Base-by-base conservation (phyloP, 2,888 invertebrate species). In the Sabellastarte sp. region DNA sequence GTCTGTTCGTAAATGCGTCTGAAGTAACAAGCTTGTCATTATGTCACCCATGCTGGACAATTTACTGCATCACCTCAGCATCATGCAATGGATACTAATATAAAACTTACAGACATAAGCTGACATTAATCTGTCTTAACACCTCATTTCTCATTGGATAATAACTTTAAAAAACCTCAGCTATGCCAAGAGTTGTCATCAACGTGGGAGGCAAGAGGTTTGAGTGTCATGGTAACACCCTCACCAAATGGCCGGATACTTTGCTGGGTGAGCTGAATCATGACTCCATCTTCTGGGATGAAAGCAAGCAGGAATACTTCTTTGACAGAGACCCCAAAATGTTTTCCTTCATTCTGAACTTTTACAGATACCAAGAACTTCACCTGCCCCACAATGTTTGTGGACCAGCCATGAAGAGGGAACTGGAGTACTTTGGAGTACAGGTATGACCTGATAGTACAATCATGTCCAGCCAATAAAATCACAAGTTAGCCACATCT, bases 351-450 rank as follows among this genome's bases (percentile, higher is more conserved):
- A 63, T 74, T 20, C 63, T 74, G 50, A 70, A 73, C 60, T 56
- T 72, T 24, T 74, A 74, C 61, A 60, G 74, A 33, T 61, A 57
- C 2, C 69, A 68, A 30, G 65, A 67, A 28, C 63, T 76, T 2
- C 76, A 76, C 55, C 29, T 76, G 4, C 74, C 76, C 0, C 66
- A 68, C 5, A 69, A 70, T 55, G 64, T 72, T 31, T 76, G 76
- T 57, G 71, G 73, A 3, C 64, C 67, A 0, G 60, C 69, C 10
- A 65, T 74, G 4, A 58, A 66, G 50, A 63, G 66, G n/a, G 76
- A 76, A 59, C 61, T 76, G 57, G 69, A 70, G 53, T 76, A 65
- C 59, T 76, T 74, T 74, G 70, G 69, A 50, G 68, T 76, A 41
- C 41, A 41, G 41, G 41, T 41, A 20, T 15, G 41, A n/a, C n/a